Conservation (phyloP, 92 coral and sea anemone genomes). For the Pocillopora meandrina region DNA sequence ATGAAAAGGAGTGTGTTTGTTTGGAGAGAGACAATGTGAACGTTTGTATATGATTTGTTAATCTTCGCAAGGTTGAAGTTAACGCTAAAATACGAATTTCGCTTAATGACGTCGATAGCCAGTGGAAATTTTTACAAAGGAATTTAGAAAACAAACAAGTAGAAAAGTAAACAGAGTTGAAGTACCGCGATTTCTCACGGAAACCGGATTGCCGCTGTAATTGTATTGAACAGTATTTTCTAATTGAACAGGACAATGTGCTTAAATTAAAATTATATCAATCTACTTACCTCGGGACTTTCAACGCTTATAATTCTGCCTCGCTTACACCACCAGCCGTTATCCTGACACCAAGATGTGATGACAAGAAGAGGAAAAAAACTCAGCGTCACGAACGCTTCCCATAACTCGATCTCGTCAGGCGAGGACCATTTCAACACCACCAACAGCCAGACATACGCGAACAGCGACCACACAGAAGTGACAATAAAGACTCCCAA, state of each 20-base stretch:
- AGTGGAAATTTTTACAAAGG: not conserved
- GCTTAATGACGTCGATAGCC: not conserved
- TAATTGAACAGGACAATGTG: conserved; percentile 8
- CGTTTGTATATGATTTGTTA: not conserved
- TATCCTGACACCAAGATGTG: conserved; percentile 88
- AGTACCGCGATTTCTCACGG: not conserved
- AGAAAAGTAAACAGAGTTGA: not conserved
- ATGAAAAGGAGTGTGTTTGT: conserved; percentile 11
- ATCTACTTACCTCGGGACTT: conserved; percentile 69
- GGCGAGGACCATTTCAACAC: conserved; percentile 81
- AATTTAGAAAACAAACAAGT: not conserved
- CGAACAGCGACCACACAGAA: conserved; percentile 87
- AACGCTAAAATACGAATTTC: not conserved
- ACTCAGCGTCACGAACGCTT: conserved; percentile 75
- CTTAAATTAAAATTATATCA: not conserved
- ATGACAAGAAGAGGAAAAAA: conserved; percentile 81
- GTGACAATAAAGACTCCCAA: conserved; percentile 85
- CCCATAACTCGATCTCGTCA: conserved; percentile 80
- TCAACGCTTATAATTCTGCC: conserved; percentile 76
- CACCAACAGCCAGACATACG: conserved; percentile 80
- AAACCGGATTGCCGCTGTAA: not conserved
- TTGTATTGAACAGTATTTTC: conserved; percentile 5
- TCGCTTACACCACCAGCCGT: conserved; percentile 83
- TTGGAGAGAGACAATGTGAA: not conserved
- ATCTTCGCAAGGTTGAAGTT: not conserved